A percentile compares a stretch with the other conserved stretches of the same genome.
These are phyloP conservation scores for Trichonephila inaurata DNA, from an alignment of 1,140 invertebrate species.

Conservation along the genomic window DNA sequence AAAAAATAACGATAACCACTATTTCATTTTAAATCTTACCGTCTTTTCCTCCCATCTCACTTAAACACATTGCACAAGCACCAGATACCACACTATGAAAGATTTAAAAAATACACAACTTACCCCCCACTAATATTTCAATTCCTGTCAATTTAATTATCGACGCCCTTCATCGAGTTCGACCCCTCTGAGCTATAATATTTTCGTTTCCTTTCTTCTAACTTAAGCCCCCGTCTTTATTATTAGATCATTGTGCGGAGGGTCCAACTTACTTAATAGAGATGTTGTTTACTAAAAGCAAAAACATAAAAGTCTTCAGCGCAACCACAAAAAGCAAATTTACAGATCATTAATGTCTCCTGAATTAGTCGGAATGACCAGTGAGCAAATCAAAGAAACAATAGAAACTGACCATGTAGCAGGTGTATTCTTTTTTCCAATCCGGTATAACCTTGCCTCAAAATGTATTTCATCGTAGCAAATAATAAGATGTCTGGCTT, in stretches of 20 bases:
- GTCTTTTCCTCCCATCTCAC: too few relatives aligned
- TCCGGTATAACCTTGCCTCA: not conserved
- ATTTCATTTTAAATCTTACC: too few relatives aligned
- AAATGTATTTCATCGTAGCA: not conserved
- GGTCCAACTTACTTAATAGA: slow-evolving; percentile 26
- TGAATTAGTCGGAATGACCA: slow-evolving; percentile 5
- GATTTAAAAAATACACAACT: too few relatives aligned
- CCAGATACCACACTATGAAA: too few relatives aligned
- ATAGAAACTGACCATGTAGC: not conserved
- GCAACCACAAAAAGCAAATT: slow-evolving; percentile 5
- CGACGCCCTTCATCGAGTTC: not conserved
- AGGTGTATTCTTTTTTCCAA: not conserved
- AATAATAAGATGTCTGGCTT: not conserved
- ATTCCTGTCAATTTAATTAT: not conserved
- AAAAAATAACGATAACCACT: too few relatives aligned
- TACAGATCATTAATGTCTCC: slow-evolving; percentile 58
- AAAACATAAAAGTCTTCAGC: slow-evolving; percentile 45
- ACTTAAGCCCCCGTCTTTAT: not conserved
- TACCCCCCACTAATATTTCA: too few relatives aligned
- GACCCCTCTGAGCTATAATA: not conserved
- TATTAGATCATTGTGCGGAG: not conserved
- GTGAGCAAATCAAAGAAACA: not conserved
- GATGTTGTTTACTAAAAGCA: slow-evolving; percentile 49
- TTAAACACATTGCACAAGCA: too few relatives aligned
- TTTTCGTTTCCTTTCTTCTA: not conserved